Evolutionary conservation across 2,888 invertebrate genomes (phyloP).

Genomic region (Cephus sareptanus): DNA sequence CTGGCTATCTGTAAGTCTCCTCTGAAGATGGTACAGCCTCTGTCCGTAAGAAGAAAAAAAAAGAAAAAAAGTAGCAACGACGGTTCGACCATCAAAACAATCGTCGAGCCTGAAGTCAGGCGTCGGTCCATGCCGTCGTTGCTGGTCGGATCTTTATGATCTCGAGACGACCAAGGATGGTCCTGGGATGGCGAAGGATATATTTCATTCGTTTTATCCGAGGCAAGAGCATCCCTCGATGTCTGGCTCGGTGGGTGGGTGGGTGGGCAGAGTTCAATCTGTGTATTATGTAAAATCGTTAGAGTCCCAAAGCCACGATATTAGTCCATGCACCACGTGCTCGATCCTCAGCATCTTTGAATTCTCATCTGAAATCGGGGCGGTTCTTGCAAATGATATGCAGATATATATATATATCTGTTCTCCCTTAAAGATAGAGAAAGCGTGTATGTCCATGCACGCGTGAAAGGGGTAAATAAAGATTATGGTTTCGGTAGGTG

Average conservation of each 20-base stretch:
- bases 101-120: not conserved
- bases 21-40: slow-evolving; percentile 12
- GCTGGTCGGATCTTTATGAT: slow-evolving; percentile 32
- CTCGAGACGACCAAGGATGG: slow-evolving; percentile 17
- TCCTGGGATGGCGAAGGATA: slow-evolving; percentile 22
- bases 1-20: too few relatives aligned
- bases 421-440: not conserved
- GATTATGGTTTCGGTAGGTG: too few relatives aligned
- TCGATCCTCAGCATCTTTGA: not conserved
- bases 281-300: slow-evolving; percentile 50
- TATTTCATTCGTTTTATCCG: slow-evolving; percentile 47
- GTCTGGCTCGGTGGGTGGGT: slow-evolving; percentile 14
- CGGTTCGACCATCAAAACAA: not conserved
- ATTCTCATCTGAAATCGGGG: too few relatives aligned
- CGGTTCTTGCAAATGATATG: too few relatives aligned
- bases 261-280: slow-evolving; percentile 39
- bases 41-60: not conserved
- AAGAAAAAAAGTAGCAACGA: not conserved
- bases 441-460: slow-evolving; percentile 9
- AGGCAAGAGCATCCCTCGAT: slow-evolving; percentile 25
- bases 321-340: not conserved
- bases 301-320: slow-evolving; percentile 28
- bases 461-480: slow-evolving; percentile 23
- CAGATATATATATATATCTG: too few relatives aligned
- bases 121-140: slow-evolving; percentile 9